Evolutionary conservation across 2,113 vertebrate genomes (phyloP).

Genomic region (Thymallus thymallus): DNA sequence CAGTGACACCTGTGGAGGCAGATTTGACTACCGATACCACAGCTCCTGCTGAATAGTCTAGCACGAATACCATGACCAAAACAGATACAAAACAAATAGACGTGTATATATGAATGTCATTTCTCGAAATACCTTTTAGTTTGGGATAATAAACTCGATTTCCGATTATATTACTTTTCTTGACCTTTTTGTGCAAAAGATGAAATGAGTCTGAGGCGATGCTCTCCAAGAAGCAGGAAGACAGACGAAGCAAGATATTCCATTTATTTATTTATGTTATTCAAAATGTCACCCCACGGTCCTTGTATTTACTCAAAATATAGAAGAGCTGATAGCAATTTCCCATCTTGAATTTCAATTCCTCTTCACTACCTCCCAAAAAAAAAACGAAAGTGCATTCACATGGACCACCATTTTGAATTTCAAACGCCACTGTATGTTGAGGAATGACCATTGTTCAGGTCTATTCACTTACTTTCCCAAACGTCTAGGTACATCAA

Average conservation of each 20-base stretch:
- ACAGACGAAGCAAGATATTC: constrained; percentile 37
- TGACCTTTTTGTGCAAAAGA: constrained; percentile 55
- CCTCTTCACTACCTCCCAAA: constrained; percentile 26
- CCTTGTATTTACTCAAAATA: constrained; percentile 31
- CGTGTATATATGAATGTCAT: no score
- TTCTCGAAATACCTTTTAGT: neutral
- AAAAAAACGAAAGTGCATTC: neutral
- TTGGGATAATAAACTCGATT: constrained; percentile 21
- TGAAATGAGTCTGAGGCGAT: constrained; percentile 31
- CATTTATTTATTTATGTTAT: constrained; percentile 59
- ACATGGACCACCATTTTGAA: neutral
- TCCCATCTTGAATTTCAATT: constrained; percentile 54
- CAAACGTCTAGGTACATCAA: neutral
- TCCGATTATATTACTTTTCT: constrained; percentile 40
- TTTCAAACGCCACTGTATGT: constrained; percentile 24
- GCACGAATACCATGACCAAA: neutral
- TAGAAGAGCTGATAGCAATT: constrained; percentile 30
- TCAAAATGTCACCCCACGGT: constrained; percentile 49
- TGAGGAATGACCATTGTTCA: no score
- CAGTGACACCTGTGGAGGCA: neutral
- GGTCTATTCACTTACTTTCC: neutral
- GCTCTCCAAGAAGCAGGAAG: constrained; percentile 26
- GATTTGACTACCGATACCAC: neutral
- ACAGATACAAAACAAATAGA: neutral
- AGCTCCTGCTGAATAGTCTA: neutral